Base-by-base conservation (phyloP, 2,888 invertebrate genomes). In the Drosophila niveifrons region DNA sequence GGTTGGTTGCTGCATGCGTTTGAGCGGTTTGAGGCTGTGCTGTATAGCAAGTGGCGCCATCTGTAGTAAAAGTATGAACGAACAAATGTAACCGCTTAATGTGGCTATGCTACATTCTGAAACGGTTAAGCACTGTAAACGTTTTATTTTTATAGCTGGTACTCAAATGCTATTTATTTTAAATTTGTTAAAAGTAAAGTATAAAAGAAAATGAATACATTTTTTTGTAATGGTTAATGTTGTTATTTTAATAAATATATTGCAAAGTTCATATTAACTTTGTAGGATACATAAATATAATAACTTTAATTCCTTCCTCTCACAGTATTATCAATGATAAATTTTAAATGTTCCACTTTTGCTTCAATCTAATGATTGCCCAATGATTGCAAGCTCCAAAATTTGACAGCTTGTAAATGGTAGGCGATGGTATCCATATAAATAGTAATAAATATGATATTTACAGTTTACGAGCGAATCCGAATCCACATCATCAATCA, bases 401-500 rank as follows among this genome's bases (percentile, higher is more conserved):
- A 18, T 11, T 34, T 13, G 50, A 56, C 34, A 29, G 15, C 23
- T 41, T 23, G 29, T 15, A 28, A 50, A 23, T n/a, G 17, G 11
- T 8, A 9, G 17, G 23, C 23, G 23, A 23, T 23, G 17, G 10
- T 46, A 17, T 28, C 28, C 2, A 15, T 15, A 15, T 10, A 8
- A 52, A 41, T 55, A 59, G 43, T 36, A 23, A 29, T 46, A 61
- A 57, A 64, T 53, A 57, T 64, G 56, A 48, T 56, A 56, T 10
- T 46, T 31, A 43, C 36, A 47, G 11, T 48, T 31, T 47, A 66
- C 18, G 23, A 31, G 18, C 41, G 18, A 48, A n/a, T 61, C 23
- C 7, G 6, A 39, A 23, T 39, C 59, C 47, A 11, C 46, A 64
- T 67, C 78, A 75, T 75, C 75, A 75, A 75, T 75, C 75, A 75